Conservation (phyloP, 2,888 invertebrate genomes). For the Polia nebulosa region DNA sequence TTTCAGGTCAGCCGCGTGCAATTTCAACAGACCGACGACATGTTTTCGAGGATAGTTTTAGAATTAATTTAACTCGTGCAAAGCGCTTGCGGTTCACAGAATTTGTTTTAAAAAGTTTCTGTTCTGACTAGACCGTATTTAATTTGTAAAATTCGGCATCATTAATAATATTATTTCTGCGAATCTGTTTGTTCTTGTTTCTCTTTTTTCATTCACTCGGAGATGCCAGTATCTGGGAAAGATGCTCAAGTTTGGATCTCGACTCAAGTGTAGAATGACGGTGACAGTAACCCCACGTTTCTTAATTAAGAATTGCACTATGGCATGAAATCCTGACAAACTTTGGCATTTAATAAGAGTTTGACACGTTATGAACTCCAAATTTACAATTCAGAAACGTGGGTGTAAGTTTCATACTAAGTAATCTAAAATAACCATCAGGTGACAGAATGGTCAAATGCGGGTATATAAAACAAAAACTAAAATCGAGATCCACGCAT, state of each 20-base stretch:
- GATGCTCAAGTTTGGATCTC: background rate
- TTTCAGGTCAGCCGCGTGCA: constrained; percentile 17
- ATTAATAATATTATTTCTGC: constrained; percentile 5
- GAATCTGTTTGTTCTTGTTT: background rate
- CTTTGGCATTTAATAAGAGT: background rate
- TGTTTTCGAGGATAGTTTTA: constrained; percentile 38
- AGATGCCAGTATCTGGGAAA: background rate
- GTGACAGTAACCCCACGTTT: background rate
- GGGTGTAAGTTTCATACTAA: background rate
- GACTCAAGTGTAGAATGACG: background rate
- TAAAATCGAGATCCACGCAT: background rate
- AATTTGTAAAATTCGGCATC: constrained; percentile 7
- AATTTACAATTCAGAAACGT: background rate
- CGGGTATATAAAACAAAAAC: background rate
- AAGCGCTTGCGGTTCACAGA: constrained; percentile 18
- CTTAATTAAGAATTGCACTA: background rate
- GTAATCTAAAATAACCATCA: too few relatives aligned
- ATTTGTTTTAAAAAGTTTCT: constrained; percentile 20
- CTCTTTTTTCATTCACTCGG: background rate
- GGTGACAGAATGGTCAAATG: too few relatives aligned
- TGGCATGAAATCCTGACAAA: background rate
- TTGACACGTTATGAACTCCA: background rate
- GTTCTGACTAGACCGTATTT: constrained; percentile 5
- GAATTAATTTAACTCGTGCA: constrained; percentile 27
- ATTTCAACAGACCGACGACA: constrained; percentile 12